phyloP scores from a whole-genome alignment of 2,797 vertebrate genomes.

The Parotocinclus haroldoi region DNA sequence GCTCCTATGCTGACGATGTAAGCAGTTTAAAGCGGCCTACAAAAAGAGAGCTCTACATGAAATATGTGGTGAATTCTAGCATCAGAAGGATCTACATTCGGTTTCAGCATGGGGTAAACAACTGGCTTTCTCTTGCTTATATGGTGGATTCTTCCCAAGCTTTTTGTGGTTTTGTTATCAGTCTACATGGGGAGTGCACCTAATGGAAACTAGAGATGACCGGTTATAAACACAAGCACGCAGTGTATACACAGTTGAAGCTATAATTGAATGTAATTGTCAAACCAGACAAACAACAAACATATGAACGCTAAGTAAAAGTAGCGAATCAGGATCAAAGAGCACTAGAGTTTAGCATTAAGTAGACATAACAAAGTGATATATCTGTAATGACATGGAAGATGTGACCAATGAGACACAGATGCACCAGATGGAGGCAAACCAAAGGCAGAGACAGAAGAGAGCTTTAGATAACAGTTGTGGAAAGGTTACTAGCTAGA shows the following conservation, averaged over 20 bases:
- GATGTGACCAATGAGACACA: background rate
- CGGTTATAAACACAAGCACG: too few species aligned
- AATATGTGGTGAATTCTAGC: too few species aligned
- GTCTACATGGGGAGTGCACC: slow-evolving; percentile 17
- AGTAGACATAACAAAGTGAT: background rate
- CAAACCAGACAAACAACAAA: background rate
- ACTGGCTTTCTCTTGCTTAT: too few species aligned
- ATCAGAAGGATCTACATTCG: too few species aligned
- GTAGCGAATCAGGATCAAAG: slow-evolving; percentile 1
- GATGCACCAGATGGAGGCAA: background rate
- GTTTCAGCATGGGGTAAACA: too few species aligned
- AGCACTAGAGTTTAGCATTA: background rate
- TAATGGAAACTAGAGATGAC: too few species aligned
- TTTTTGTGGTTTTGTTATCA: slow-evolving; percentile 22
- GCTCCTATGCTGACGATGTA: too few species aligned
- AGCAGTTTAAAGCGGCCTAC: too few species aligned
- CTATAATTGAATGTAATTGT: too few species aligned
- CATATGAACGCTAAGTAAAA: background rate
- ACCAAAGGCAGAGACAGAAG: background rate
- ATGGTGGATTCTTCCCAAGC: too few species aligned
- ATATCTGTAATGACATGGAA: background rate
- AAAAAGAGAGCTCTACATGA: too few species aligned
- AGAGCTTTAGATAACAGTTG: background rate
- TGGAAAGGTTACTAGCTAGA: too few species aligned
- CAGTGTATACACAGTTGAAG: background rate